Conservation (phyloP, 2,113 vertebrate species). For the Rhynchopsitta pachyrhyncha region DNA sequence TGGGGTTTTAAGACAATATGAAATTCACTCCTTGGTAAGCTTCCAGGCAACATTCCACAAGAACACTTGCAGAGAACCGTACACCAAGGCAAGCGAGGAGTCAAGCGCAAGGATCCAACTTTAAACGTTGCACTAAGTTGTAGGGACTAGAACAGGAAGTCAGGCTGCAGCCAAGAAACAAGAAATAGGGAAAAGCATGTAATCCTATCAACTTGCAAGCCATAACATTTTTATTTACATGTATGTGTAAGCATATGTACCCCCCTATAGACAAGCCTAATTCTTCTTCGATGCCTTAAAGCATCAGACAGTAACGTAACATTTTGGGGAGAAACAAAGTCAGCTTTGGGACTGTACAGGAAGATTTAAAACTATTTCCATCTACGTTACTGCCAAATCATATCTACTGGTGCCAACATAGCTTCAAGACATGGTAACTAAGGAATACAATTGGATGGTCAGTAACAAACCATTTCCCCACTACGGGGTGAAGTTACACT, state of each 20-base stretch:
- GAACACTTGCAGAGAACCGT: not conserved
- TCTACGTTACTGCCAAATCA: not conserved
- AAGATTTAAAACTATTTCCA: not conserved
- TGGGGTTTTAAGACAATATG: not conserved
- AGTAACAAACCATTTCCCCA: not conserved
- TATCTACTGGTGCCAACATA: not conserved
- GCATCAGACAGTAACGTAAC: not conserved
- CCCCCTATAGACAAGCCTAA: not conserved
- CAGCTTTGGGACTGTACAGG: not conserved
- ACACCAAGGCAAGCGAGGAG: not conserved
- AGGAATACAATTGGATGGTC: not conserved
- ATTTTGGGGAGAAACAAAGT: not conserved
- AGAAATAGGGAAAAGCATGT: not conserved
- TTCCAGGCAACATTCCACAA: not conserved
- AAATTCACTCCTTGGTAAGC: not conserved
- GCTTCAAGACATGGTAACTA: not conserved
- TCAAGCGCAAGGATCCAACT: not conserved
- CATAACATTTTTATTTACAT: not conserved
- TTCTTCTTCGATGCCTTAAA: not conserved
- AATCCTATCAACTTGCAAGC: not conserved
- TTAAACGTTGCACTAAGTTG: not conserved
- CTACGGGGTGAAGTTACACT: not conserved
- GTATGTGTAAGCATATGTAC: not conserved
- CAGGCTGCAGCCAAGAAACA: not conserved
- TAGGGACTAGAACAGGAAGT: not conserved